Percentiles rank a stretch among this genome's conserved stretches.
phyloP scores from a whole-genome alignment of 2,888 invertebrate genomes.

The Drosophila greeni region DNA sequence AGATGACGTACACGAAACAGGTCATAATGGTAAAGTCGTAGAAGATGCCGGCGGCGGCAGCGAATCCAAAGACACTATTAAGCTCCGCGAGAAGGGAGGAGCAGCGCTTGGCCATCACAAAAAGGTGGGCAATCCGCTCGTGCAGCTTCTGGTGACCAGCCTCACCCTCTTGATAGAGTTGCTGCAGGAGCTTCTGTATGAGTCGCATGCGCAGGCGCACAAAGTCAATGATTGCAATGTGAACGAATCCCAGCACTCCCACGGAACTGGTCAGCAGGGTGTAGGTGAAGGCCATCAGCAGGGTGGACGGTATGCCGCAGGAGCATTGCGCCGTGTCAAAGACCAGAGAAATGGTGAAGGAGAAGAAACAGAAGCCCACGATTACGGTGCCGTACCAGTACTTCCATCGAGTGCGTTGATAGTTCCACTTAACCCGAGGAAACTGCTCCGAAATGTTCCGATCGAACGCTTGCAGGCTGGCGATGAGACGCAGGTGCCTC shows the following conservation, averaged over 20 bases:
- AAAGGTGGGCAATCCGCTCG: constrained; percentile 42
- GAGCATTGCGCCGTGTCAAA: constrained; percentile 61
- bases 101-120: constrained; percentile 55
- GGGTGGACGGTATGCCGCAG: constrained; percentile 63
- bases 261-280: constrained; percentile 57
- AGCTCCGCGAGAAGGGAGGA: constrained; percentile 57
- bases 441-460: constrained; percentile 53
- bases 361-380: constrained; percentile 37
- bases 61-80: constrained; percentile 61
- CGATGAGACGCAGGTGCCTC: constrained; percentile 54
- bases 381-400: constrained; percentile 50
- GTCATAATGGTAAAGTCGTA: constrained; percentile 74
- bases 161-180: constrained; percentile 32
- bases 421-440: constrained; percentile 67
- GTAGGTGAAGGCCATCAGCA: constrained; percentile 63
- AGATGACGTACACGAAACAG: constrained; percentile 68
- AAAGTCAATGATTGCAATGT: constrained; percentile 71
- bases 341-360: constrained; percentile 52
- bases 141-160: constrained; percentile 8
- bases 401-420: constrained; percentile 63
- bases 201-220: constrained; percentile 72
- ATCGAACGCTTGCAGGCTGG: constrained; percentile 64
- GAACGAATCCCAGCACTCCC: constrained; percentile 56
- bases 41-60: constrained; percentile 57
- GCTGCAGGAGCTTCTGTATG: constrained; percentile 55